phyloP scores from a whole-genome alignment of 2,888 invertebrate species.

The Octonoba sinensis region DNA sequence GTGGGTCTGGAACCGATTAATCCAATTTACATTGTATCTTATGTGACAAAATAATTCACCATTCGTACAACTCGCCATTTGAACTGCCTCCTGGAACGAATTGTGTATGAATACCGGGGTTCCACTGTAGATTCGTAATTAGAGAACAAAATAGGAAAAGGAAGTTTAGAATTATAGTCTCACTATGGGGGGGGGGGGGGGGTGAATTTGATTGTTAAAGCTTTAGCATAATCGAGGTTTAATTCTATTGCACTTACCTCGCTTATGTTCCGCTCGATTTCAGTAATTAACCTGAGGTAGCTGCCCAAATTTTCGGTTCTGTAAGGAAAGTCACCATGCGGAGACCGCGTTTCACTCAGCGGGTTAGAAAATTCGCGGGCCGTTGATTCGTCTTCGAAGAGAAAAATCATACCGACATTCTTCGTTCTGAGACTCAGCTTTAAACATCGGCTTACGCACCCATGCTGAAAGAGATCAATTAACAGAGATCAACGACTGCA shows the following conservation, averaged over 20 bases:
- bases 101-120: no score
- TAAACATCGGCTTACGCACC: conserved; percentile 1
- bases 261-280: neutral
- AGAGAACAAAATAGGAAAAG: no score
- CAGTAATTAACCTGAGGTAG: neutral
- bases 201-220: no score
- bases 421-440: neutral
- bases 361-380: neutral
- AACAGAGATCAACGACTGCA: neutral
- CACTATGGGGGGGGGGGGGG: no score
- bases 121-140: no score
- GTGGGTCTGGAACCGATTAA: no score
- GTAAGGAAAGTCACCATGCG: conserved; percentile 4
- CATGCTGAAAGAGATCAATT: conserved; percentile 2
- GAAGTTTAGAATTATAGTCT: no score
- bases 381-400: neutral
- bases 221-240: no score
- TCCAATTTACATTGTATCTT: no score
- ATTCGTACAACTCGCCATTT: no score
- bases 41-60: no score
- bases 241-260: neutral
- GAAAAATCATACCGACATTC: neutral
- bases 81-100: no score
- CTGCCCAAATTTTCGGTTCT: neutral
- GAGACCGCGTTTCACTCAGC: neutral